A percentile compares a stretch with the other conserved stretches of the same genome.
Conservation (phyloP, 2,888 invertebrate species). For the Tetragnatha montana region DNA sequence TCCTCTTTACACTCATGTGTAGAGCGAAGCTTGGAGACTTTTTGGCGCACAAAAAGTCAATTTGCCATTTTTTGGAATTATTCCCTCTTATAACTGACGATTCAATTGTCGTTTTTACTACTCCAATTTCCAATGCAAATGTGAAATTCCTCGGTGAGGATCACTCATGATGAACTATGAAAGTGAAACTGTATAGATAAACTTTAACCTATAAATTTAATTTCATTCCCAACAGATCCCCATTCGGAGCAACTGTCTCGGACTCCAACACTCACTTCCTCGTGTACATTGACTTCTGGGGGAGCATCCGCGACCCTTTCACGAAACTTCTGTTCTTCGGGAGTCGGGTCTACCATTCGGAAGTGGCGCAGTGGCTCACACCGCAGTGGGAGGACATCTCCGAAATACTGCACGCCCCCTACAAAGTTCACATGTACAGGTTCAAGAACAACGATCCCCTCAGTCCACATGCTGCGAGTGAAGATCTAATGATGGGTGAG, state of each 20-base stretch:
- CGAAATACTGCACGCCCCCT: constrained; percentile 87
- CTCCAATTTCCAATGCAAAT: no score
- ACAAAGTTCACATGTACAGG: constrained; percentile 89
- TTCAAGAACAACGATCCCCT: constrained; percentile 96
- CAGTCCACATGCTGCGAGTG: constrained; percentile 78
- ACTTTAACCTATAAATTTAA: no score
- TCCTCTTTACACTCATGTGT: no score
- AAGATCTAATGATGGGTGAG: constrained; percentile 68
- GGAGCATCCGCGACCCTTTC: constrained; percentile 91
- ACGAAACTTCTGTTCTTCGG: constrained; percentile 78
- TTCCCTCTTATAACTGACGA: no score
- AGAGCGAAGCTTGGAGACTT: no score
- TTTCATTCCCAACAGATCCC: constrained; percentile 80
- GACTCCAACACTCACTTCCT: constrained; percentile 96
- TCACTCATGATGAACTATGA: no score
- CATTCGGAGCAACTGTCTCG: constrained; percentile 94
- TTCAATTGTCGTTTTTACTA: no score
- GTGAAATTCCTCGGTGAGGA: no score
- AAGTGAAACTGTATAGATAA: no score
- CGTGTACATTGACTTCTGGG: constrained; percentile 95
- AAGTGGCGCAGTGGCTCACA: constrained; percentile 96
- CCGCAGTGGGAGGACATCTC: constrained; percentile 93
- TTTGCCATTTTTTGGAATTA: no score
- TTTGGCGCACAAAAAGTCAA: no score
- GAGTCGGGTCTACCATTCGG: constrained; percentile 94